phyloP scores from a whole-genome alignment of 2,113 vertebrate genomes.

The Chroicocephalus ridibundus region DNA sequence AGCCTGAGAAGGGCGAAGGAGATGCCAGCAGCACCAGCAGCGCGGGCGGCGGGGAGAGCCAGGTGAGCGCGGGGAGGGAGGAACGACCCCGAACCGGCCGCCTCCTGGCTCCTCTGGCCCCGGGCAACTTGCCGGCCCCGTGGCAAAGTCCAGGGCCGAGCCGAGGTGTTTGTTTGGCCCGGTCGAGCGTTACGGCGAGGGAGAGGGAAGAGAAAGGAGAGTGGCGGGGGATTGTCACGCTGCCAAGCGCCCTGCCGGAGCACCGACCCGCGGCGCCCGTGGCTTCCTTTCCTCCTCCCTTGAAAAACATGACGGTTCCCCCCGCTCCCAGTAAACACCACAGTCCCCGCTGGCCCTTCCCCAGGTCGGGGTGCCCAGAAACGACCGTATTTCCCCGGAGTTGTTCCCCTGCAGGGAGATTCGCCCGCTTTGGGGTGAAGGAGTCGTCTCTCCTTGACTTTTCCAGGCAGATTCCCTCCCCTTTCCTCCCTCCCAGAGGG shows the following conservation, averaged over 20 bases:
- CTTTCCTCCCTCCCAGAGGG: background rate
- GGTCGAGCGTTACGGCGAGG: background rate
- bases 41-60: slow-evolving; percentile 65
- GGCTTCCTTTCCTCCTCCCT: background rate
- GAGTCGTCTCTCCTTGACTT: background rate
- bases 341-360: background rate
- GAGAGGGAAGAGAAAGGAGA: background rate
- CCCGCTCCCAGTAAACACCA: background rate
- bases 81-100: background rate
- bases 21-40: slow-evolving; percentile 59
- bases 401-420: background rate
- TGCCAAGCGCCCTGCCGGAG: background rate
- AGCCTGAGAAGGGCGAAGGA: slow-evolving; percentile 76
- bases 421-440: accelerated
- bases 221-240: too few species aligned
- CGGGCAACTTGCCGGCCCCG: background rate
- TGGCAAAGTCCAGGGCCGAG: slow-evolving; percentile 39
- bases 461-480: background rate
- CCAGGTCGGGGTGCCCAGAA: background rate
- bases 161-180: background rate
- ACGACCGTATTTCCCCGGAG: accelerated
- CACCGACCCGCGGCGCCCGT: background rate
- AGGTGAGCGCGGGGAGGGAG: slow-evolving; percentile 54
- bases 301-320: background rate
- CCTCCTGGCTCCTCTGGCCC: background rate